These are phyloP conservation scores for Zonotrichia leucophrys DNA, from an alignment of 2,113 vertebrate species.

Conservation along the genomic window DNA sequence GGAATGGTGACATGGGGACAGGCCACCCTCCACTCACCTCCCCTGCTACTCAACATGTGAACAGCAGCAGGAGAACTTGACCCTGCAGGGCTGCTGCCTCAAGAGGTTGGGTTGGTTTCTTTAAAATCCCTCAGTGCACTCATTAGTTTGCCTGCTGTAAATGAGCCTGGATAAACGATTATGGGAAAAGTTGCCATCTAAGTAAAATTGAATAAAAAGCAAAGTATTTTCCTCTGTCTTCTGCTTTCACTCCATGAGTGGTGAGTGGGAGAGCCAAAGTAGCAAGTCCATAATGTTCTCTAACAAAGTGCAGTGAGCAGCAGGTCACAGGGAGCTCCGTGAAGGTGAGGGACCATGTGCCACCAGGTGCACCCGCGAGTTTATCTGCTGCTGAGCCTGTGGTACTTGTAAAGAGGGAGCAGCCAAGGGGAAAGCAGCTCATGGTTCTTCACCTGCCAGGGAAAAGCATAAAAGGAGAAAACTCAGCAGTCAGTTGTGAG, in stretches of 20 bases:
- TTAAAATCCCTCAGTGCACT: not conserved
- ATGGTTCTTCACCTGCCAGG: not conserved
- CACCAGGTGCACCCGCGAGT: not conserved
- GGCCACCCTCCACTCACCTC: not conserved
- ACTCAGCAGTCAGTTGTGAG: not conserved
- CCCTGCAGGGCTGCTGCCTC: not conserved
- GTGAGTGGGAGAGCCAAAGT: not conserved
- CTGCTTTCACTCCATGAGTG: accelerated
- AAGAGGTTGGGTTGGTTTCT: not conserved
- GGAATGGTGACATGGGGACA: not conserved
- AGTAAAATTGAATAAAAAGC: not conserved
- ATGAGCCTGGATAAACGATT: not conserved
- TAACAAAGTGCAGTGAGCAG: not conserved
- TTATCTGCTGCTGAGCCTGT: not conserved
- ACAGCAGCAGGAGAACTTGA: not conserved
- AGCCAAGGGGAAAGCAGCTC: not conserved
- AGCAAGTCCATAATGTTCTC: not conserved
- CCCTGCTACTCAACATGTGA: no score
- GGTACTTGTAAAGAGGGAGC: not conserved
- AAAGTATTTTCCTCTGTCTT: not conserved
- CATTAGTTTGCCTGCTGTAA: not conserved
- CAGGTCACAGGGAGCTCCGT: not conserved
- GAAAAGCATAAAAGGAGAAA: not conserved
- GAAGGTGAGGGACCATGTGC: not conserved
- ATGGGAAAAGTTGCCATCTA: not conserved